A percentile compares a stretch with the other conserved stretches of the same genome.
phyloP scores from a whole-genome alignment of 2,113 vertebrate genomes.

The Mionectes macconnelli region DNA sequence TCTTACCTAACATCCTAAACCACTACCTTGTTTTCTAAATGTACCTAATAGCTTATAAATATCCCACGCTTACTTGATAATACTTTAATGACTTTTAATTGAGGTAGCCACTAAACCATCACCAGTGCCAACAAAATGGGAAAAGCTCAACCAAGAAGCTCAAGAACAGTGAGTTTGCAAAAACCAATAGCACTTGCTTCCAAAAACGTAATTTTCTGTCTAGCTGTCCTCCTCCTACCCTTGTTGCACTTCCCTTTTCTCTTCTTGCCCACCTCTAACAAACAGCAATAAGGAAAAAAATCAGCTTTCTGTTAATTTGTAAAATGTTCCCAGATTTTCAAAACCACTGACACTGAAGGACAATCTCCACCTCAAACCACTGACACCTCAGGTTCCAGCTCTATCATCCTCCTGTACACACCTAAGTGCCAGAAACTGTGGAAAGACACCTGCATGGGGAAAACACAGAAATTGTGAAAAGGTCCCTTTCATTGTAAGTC shows the following conservation, averaged over 20 bases:
- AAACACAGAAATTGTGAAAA: background rate
- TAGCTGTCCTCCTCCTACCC: background rate
- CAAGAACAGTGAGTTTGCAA: background rate
- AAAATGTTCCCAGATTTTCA: background rate
- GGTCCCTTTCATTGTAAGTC: background rate
- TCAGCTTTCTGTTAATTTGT: background rate
- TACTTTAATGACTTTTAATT: constrained; percentile 1
- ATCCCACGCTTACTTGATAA: background rate
- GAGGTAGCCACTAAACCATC: constrained; percentile 11
- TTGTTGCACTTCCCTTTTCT: constrained; percentile 10
- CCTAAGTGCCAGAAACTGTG: background rate
- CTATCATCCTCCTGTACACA: background rate
- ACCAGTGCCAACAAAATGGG: background rate
- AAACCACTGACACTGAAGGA: background rate
- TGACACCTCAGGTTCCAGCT: background rate
- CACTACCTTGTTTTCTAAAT: background rate
- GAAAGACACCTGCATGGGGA: background rate
- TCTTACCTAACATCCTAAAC: background rate
- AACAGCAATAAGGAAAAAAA: background rate
- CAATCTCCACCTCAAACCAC: background rate
- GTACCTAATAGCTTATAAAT: background rate
- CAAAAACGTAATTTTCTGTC: background rate
- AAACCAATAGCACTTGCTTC: background rate
- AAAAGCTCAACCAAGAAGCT: background rate
- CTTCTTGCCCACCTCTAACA: background rate